Evolutionary conservation across 2,113 vertebrate genomes (phyloP).

Genomic region (Elaphurus davidianus): DNA sequence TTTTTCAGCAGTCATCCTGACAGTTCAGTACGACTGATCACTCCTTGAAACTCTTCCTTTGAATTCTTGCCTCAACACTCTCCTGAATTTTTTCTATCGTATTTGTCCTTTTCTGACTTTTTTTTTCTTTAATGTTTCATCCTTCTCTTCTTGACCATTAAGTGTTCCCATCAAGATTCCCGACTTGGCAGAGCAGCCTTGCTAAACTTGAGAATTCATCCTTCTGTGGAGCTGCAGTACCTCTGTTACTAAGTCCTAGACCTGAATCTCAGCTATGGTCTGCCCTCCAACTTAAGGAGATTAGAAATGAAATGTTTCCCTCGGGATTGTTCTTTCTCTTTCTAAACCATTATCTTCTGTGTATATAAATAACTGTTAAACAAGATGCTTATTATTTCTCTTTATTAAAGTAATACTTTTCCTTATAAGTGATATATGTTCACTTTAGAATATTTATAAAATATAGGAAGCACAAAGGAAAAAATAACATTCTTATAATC

Average conservation of each 20-base stretch:
- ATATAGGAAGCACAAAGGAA: background rate
- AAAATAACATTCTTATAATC: background rate
- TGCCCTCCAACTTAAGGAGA: background rate
- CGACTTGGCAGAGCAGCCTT: background rate
- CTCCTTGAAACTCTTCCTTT: background rate
- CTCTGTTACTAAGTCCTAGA: background rate
- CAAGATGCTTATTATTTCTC: background rate
- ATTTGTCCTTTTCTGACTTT: background rate
- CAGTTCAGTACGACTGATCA: background rate
- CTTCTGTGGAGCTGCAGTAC: background rate
- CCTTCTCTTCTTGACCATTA: background rate
- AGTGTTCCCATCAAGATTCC: background rate
- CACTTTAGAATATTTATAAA: background rate
- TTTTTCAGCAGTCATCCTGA: background rate
- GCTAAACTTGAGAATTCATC: background rate
- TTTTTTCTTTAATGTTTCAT: background rate
- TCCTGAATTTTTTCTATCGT: background rate
- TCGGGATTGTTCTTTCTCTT: background rate
- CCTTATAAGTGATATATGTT: background rate
- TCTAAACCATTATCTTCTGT: background rate
- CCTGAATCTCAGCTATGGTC: background rate
- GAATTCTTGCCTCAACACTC: background rate
- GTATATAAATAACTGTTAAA: background rate
- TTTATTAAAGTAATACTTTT: background rate
- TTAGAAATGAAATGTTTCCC: background rate